phyloP scores from a whole-genome alignment of 2,888 invertebrate species.

The Metalampra italica region DNA sequence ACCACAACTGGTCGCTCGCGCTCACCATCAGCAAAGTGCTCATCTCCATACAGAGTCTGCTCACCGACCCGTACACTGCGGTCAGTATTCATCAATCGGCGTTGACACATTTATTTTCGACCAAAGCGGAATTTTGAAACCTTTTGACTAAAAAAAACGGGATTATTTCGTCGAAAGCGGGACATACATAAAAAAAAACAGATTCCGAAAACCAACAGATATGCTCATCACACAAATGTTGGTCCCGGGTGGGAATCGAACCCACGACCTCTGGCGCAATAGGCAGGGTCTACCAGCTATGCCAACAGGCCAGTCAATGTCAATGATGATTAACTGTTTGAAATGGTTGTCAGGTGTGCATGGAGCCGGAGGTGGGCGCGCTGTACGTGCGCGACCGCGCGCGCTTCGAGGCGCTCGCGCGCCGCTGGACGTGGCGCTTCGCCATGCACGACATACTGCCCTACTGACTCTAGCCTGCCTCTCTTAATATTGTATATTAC shows the following conservation, averaged over 20 bases:
- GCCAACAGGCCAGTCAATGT: no score
- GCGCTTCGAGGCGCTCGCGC: constrained; percentile 88
- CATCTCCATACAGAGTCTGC: constrained; percentile 91
- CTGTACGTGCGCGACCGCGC: constrained; percentile 86
- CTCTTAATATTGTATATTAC: not conserved
- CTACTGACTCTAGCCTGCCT: constrained; percentile 21
- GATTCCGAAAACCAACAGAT: no score
- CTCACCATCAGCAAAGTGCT: constrained; percentile 93
- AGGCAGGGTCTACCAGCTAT: no score
- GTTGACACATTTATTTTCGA: not conserved
- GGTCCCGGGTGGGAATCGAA: no score
- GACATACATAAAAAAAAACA: no score
- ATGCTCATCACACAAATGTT: no score
- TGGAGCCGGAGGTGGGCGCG: constrained; percentile 91
- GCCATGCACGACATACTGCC: constrained; percentile 88
- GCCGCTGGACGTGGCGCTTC: constrained; percentile 94
- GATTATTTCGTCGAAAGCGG: no score
- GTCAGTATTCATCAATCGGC: constrained; percentile 63
- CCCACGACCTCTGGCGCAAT: no score
- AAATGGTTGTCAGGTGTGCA: constrained; percentile 83
- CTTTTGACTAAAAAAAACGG: no score
- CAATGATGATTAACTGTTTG: not conserved
- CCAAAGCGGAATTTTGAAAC: no score
- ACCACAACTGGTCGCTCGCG: constrained; percentile 97
- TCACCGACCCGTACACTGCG: constrained; percentile 93